phyloP scores from a whole-genome alignment of 2,797 vertebrate species.

The Channa striata region DNA sequence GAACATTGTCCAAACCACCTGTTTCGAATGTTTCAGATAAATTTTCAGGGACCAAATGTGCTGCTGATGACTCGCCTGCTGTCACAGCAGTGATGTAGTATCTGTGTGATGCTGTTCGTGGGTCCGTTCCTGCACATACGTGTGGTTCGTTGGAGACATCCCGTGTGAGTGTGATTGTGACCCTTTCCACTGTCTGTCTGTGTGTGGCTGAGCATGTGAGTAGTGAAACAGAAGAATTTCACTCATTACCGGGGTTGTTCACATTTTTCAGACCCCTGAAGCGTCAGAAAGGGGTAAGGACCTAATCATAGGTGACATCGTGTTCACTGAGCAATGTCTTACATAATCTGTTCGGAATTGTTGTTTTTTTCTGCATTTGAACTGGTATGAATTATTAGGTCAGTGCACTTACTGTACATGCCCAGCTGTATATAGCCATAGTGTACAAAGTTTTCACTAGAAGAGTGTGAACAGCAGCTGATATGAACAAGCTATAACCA shows the following conservation, averaged over 20 bases:
- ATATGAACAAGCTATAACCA: conserved; percentile 33
- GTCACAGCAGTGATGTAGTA: conserved; percentile 28
- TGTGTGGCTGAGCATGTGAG: conserved; percentile 51
- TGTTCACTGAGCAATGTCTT: conserved; percentile 44
- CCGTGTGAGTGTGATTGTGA: conserved; percentile 17
- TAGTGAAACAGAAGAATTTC: conserved; percentile 22
- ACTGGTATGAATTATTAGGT: conserved; percentile 26
- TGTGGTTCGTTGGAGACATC: conserved; percentile 31
- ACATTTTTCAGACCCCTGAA: conserved; percentile 16
- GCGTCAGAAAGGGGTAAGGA: conserved; percentile 12
- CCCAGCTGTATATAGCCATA: conserved; percentile 49
- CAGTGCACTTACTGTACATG: conserved; percentile 25
- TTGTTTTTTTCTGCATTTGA: conserved; percentile 3
- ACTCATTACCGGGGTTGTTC: conserved; percentile 10
- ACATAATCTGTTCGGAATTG: conserved; percentile 20
- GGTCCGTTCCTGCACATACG: conserved; percentile 36
- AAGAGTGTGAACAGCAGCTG: conserved; percentile 7
- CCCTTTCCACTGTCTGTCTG: conserved; percentile 34
- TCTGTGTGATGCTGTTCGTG: conserved; percentile 42
- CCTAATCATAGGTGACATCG: conserved; percentile 23
- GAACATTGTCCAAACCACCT: conserved; percentile 13
- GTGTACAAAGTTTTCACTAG: conserved; percentile 16
- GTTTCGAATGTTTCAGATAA: conserved; percentile 65
- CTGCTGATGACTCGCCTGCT: conserved; percentile 50
- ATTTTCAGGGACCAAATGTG: conserved; percentile 71